Percentiles rank a stretch among this genome's conserved stretches.
phyloP scores from a whole-genome alignment of 2,113 vertebrate genomes.

The Gambusia affinis region DNA sequence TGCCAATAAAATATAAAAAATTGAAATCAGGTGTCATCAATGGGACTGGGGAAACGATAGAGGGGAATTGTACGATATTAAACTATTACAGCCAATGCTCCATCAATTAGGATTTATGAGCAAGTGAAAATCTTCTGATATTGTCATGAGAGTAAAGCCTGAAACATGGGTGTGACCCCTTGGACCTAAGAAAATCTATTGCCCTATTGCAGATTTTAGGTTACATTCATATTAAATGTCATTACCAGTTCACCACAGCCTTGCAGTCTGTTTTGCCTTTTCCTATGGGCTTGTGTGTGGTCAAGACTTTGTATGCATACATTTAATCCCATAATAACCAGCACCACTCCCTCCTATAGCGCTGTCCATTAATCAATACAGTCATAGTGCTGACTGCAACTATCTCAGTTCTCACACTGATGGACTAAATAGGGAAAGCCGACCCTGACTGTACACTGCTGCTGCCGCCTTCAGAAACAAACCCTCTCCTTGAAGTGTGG shows the following conservation, averaged over 20 bases:
- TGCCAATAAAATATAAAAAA: too few relatives aligned
- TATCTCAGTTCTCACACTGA: slow-evolving; percentile 33
- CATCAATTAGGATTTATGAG: too few relatives aligned
- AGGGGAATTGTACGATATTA: too few relatives aligned
- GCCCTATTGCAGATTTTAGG: not conserved
- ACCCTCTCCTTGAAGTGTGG: slow-evolving; percentile 75
- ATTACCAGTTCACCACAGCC: slow-evolving; percentile 9
- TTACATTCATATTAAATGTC: slow-evolving; percentile 1
- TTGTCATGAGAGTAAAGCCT: too few relatives aligned
- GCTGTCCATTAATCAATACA: slow-evolving; percentile 74
- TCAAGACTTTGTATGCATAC: slow-evolving; percentile 17
- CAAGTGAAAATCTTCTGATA: too few relatives aligned
- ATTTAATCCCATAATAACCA: slow-evolving; percentile 66
- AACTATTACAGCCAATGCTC: too few relatives aligned
- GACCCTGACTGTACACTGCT: slow-evolving; percentile 44
- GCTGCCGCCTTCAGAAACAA: slow-evolving; percentile 66
- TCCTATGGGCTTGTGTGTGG: slow-evolving; percentile 19
- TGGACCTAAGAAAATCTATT: too few relatives aligned
- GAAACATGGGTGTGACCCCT: too few relatives aligned
- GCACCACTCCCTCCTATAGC: slow-evolving; percentile 40
- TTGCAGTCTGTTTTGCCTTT: slow-evolving; percentile 8
- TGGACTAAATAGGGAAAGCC: slow-evolving; percentile 49
- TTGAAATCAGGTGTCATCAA: too few relatives aligned
- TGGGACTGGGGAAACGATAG: too few relatives aligned
- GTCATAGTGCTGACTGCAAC: slow-evolving; percentile 72